Base-by-base conservation (phyloP, 2,797 vertebrate species). In the Onychomys leucogaster region DNA sequence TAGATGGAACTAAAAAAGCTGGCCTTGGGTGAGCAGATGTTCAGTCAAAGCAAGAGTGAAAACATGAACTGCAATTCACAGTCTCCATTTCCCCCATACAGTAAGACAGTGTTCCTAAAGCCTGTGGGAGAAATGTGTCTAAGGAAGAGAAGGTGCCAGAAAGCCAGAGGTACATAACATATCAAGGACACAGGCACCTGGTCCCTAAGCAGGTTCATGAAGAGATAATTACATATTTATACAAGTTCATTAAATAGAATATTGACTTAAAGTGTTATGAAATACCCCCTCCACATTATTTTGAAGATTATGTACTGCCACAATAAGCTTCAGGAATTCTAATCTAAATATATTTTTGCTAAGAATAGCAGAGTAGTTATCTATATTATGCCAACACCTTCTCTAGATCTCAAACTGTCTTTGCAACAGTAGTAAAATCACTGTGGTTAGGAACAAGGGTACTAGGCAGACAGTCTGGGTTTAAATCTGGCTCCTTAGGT, bases 1-100 rank as follows among this genome's bases (percentile, higher is more conserved):
- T 96, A 92, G 87, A 96, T 94, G 86, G 89, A 96, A 96, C 95
- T 96, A 89, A 96, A 96, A 97, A 97, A 89, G 94, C 96, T 97
- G 94, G 94, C 97, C 90, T 96, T 97, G 95, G 96, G 90, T 97
- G 95, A 97, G 97, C 97, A 98, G 98, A 98, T 98, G 97, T 97
- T 97, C 97, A 97, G 91, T 98, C 96, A 98, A 96, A 98, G 96
- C 87, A 97, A 97, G 97, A 97, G 94, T 92, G 95, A 91, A 97
- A 95, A 97, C 97, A 97, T 95, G 97, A 94, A 97, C 97, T 95
- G 95, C 95, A 96, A 95, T 97, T 96, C 95, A 65, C 94, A 96
- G 81, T 87, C 89, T 97, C 92, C 86, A 78, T 95, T 97, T 55
- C 84, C 93, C 82, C 25, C 80, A 49, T 97, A 97, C 97, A 97